Evolutionary conservation across 2,888 invertebrate species (phyloP), one percentile per base, ranked within the genome.

Genomic region (Luperina nickerlii): DNA sequence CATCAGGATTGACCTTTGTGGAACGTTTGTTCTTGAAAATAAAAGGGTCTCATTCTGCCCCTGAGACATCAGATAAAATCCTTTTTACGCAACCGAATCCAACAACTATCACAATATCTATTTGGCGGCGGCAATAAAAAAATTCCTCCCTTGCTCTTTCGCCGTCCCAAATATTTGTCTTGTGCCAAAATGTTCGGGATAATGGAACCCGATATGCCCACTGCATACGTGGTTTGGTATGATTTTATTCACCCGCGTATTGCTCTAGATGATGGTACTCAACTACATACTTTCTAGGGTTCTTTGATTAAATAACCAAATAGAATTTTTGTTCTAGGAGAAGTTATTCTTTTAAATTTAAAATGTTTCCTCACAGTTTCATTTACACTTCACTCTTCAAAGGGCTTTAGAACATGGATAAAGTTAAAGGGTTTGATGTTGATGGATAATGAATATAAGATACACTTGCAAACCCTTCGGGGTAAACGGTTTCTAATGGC

Each of bases 71-170:
- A 65, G 38, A 76, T 32, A 70, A 79, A 88, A 87, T 80, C 84
- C 51, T 80, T 88, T 87, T 78, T 69, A 38, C 67, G 65, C 89
- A 82, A 76, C 75, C 77, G 66, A 79, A 79, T 79, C 68, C 8
- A 42, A 79, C 57, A 68, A 70, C 88, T 79, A 79, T 79, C 74
- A 62, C 85, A 78, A 89, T 87, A 87, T 77, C 79, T 75, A 73
- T 87, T 84, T 79, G 66, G 76, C 15, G 62, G 62, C 79, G 73
- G 88, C 78, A 89, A 88, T 89, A 89, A 82, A 79, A 88, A 82
- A 86, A 89, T 84, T 83, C 82, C 76, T 80, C n/a, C 63, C 51
- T 70, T 51, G 75, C 57, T 67, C 82, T 87, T 82, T 76, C 32
- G 48, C 62, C 51, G 65, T 75, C 67, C 65, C 54, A 63, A 81